Conservation (phyloP, 2,113 vertebrate species). For the Choloepus hoffmanni region DNA sequence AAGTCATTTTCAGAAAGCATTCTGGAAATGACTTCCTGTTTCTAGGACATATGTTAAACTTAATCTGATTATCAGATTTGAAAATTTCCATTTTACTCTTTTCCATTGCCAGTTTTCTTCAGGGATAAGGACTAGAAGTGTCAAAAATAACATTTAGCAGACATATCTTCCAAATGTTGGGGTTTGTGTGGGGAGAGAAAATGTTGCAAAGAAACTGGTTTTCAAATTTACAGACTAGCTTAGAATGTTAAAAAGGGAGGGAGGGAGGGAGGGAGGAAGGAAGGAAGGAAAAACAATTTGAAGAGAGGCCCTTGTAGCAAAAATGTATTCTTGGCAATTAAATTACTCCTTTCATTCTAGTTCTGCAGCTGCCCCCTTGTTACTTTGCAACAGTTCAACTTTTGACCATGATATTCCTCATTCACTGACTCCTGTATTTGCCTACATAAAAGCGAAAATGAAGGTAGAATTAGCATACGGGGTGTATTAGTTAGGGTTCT, state of each 20-base stretch:
- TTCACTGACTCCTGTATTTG: not conserved
- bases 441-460: not conserved
- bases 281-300: not conserved
- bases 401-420: not conserved
- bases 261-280: not conserved
- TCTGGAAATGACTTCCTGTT: conserved; percentile 2
- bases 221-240: conserved; percentile 45
- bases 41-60: conserved; percentile 29
- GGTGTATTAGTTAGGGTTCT: no score
- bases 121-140: conserved; percentile 51
- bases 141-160: conserved; percentile 55
- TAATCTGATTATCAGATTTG: conserved; percentile 47
- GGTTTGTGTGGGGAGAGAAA: conserved; percentile 26
- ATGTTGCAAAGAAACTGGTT: conserved; percentile 24
- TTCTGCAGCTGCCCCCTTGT: not conserved
- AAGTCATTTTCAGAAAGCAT: not conserved
- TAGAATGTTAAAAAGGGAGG: not conserved
- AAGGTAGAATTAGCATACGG: not conserved
- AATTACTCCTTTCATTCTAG: not conserved
- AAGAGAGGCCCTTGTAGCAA: not conserved
- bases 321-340: conserved; percentile 20
- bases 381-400: not conserved
- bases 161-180: conserved; percentile 49
- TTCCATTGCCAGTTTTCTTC: conserved; percentile 57
- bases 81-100: conserved; percentile 47